phyloP scores from a whole-genome alignment of 2,797 vertebrate species.

The Halcyon leucocephala region DNA sequence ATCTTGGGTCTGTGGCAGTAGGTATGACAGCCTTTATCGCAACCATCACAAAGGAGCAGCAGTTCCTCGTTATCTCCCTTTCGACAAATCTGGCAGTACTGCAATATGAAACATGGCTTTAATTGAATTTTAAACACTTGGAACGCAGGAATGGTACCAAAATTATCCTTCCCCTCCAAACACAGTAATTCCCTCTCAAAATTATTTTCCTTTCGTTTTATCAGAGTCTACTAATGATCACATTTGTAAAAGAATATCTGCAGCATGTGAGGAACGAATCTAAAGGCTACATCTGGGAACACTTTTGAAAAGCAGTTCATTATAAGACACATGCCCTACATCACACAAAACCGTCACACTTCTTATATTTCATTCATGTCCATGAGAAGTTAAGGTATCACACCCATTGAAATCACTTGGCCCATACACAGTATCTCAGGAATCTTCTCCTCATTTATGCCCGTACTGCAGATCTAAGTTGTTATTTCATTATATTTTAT shows the following conservation, averaged over 20 bases:
- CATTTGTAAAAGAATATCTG: not conserved
- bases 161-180: conserved; percentile 40
- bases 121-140: not conserved
- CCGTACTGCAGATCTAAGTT: not conserved
- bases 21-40: conserved; percentile 98
- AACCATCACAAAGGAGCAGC: conserved; percentile 96
- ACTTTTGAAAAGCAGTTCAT: conserved; percentile 54
- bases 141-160: not conserved
- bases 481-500: not conserved
- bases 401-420: not conserved
- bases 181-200: not conserved
- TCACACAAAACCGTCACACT: conserved; percentile 41
- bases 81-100: conserved; percentile 98
- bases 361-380: not conserved
- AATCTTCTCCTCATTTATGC: not conserved
- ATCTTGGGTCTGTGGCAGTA: conserved; percentile 99
- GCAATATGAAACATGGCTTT: conserved; percentile 64
- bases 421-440: not conserved
- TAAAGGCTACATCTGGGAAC: conserved; percentile 28
- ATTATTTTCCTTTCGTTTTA: conserved; percentile 31
- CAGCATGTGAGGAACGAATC: conserved; percentile 40
- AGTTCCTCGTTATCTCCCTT: conserved; percentile 99
- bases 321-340: conserved; percentile 20
- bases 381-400: not conserved
- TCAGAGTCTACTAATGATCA: not conserved